phyloP scores from a whole-genome alignment of 2,797 vertebrate genomes.

The Eupleurogrammus muticus region DNA sequence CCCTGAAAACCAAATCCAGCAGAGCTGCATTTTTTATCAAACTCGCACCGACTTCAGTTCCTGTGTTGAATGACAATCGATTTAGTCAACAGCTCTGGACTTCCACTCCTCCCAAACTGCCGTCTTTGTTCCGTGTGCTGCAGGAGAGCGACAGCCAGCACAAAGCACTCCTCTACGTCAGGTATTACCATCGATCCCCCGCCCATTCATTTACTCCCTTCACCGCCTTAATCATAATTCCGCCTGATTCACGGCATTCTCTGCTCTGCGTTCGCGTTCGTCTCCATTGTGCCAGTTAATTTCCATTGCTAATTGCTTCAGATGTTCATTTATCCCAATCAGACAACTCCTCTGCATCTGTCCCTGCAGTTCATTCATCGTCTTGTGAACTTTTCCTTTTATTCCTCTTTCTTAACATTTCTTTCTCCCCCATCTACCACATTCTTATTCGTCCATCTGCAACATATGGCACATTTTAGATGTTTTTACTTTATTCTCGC shows the following conservation, averaged over 20 bases:
- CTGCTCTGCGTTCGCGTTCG: not conserved
- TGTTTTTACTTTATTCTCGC: slow-evolving; percentile 1
- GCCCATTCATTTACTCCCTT: not conserved
- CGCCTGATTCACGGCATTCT: not conserved
- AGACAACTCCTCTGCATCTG: slow-evolving; percentile 13
- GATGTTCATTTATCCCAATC: slow-evolving; percentile 9
- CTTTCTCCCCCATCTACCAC: slow-evolving; percentile 9
- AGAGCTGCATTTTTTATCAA: no score
- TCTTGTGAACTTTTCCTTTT: no score
- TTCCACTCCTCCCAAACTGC: slow-evolving; percentile 27
- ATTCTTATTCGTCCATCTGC: slow-evolving; percentile 11
- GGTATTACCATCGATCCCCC: slow-evolving; percentile 22
- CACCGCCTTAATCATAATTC: not conserved
- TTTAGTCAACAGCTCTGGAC: slow-evolving; percentile 11
- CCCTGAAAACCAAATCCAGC: no score
- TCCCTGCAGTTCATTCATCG: not conserved
- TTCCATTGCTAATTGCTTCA: slow-evolving; percentile 10
- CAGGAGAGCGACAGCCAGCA: slow-evolving; percentile 33
- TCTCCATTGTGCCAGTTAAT: slow-evolving; percentile 12
- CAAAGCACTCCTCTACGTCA: slow-evolving; percentile 30
- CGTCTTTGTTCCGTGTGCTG: slow-evolving; percentile 32
- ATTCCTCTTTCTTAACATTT: slow-evolving; percentile 13
- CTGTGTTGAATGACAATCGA: no score
- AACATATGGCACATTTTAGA: not conserved
- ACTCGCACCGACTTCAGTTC: no score